Evolutionary conservation across 2,888 invertebrate species (phyloP).

Genomic region (Eubasilissa splendida): DNA sequence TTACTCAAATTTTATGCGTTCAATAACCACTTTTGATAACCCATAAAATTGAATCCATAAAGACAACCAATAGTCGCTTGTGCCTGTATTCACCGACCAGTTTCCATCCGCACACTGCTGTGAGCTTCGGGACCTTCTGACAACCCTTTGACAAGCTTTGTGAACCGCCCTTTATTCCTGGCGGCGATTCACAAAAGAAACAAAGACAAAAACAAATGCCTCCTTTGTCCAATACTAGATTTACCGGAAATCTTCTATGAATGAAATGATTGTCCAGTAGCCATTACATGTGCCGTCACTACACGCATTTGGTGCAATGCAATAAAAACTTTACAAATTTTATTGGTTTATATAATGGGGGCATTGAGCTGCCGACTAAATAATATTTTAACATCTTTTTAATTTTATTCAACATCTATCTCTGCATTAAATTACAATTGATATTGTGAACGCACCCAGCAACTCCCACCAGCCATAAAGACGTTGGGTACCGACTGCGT

Average conservation of each 20-base stretch:
- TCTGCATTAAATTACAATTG: too few relatives aligned
- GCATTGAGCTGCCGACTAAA: background rate
- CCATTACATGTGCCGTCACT: background rate
- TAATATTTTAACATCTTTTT: too few relatives aligned
- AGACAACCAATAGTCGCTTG: too few relatives aligned
- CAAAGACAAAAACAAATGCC: conserved; percentile 56
- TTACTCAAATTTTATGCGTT: too few relatives aligned
- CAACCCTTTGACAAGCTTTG: conserved; percentile 28
- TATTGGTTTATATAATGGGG: conserved; percentile 3
- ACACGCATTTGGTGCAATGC: conserved; percentile 4
- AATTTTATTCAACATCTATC: too few relatives aligned
- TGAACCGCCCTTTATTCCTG: conserved; percentile 53
- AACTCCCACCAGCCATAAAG: too few relatives aligned
- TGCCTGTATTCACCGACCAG: too few relatives aligned
- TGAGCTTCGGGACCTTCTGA: background rate
- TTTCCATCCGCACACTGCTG: background rate
- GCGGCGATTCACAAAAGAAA: conserved; percentile 45
- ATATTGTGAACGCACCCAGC: too few relatives aligned
- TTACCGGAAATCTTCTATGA: conserved; percentile 56
- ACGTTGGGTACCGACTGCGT: too few relatives aligned
- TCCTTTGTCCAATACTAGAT: conserved; percentile 56
- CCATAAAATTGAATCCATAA: too few relatives aligned
- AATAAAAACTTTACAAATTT: background rate
- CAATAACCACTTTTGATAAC: too few relatives aligned
- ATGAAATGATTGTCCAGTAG: conserved; percentile 19